phyloP scores from a whole-genome alignment of 2,888 invertebrate species.

The Tipula helvola region DNA sequence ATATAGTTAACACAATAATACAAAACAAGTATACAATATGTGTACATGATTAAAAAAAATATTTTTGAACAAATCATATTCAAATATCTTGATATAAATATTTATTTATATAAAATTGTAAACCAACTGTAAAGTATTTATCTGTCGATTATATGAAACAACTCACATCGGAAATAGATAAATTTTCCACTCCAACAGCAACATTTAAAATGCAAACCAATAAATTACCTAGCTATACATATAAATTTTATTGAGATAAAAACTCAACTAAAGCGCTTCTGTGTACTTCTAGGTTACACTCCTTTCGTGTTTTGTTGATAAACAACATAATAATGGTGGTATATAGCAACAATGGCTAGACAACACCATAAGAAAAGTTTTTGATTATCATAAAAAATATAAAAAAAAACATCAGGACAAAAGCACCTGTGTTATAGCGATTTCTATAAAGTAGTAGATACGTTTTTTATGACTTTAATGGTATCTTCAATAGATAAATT shows the following conservation, averaged over 20 bases:
- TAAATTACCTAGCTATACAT: background rate
- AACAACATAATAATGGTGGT: background rate
- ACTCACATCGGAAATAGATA: background rate
- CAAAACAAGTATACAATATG: no score
- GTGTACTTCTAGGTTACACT: background rate
- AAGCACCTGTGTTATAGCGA: background rate
- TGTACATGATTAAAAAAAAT: no score
- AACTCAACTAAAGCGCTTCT: background rate
- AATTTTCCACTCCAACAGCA: background rate
- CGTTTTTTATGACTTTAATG: background rate
- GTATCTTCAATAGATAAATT: background rate
- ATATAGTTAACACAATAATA: no score
- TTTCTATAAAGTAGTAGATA: background rate
- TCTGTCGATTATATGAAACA: background rate
- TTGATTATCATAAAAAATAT: background rate
- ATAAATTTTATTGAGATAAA: background rate
- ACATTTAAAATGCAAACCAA: background rate
- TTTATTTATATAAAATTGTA: background rate
- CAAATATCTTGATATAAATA: background rate
- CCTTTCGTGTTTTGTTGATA: background rate
- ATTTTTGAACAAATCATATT: no score
- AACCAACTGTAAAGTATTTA: background rate
- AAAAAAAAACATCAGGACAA: background rate
- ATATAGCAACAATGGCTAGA: background rate
- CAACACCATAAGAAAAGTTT: background rate